A percentile compares a stretch with the other conserved stretches of the same genome.
phyloP scores from a whole-genome alignment of 2,113 vertebrate genomes.

The Dunckerocampus dactyliophorus region DNA sequence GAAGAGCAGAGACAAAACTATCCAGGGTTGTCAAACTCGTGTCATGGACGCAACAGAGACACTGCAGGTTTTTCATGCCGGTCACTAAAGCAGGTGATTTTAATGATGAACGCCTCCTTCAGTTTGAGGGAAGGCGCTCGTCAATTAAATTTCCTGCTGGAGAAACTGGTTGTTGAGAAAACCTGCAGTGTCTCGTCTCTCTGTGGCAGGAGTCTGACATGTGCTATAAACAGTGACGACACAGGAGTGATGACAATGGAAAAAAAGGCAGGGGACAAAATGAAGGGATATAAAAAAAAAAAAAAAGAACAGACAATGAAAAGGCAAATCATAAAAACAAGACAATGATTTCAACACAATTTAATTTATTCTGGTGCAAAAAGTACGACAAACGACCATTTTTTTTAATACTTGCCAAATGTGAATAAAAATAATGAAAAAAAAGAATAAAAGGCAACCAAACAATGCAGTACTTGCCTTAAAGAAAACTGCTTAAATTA shows the following conservation, averaged over 20 bases:
- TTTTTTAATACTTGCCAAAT: slow-evolving; percentile 32
- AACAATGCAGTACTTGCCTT: slow-evolving; percentile 53
- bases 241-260: slow-evolving; percentile 6
- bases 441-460: slow-evolving; percentile 52
- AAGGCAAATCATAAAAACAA: slow-evolving; percentile 69
- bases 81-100: too few species aligned
- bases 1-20: slow-evolving; percentile 2
- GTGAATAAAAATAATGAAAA: slow-evolving; percentile 52
- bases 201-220: too few species aligned
- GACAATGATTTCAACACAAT: slow-evolving; percentile 73
- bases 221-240: slow-evolving; percentile 17
- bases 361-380: slow-evolving; percentile 71
- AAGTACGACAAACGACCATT: slow-evolving; percentile 55
- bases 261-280: neutral
- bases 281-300: neutral
- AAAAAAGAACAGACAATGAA: slow-evolving; percentile 51
- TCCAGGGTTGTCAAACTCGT: too few species aligned
- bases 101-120: too few species aligned
- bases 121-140: too few species aligned
- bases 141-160: too few species aligned
- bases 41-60: too few species aligned
- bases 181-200: neutral
- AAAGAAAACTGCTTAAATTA: slow-evolving; percentile 61
- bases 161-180: too few species aligned
- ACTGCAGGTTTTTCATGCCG: too few species aligned